phyloP scores from a whole-genome alignment of 2,113 vertebrate genomes.

The Ptilorrhoa leucosticta region DNA sequence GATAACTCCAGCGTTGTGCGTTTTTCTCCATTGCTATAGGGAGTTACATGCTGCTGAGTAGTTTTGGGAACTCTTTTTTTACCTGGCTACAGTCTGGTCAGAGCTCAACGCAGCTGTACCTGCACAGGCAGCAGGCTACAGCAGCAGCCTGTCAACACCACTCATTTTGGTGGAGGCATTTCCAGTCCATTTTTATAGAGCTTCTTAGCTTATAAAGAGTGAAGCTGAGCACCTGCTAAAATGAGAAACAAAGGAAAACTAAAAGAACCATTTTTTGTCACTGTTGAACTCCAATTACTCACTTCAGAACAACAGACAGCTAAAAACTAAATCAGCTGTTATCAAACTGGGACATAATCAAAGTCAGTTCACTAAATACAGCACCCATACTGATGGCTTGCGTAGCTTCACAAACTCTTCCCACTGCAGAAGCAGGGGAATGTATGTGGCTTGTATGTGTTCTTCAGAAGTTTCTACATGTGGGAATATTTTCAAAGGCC shows the following conservation, averaged over 20 bases:
- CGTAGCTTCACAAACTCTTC: not conserved
- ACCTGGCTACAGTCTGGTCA: not conserved
- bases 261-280: not conserved
- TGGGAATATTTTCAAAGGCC: not conserved
- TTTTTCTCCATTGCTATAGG: not conserved
- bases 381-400: not conserved
- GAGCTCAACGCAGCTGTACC: not conserved
- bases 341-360: not conserved
- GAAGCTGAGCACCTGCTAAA: not conserved
- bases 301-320: not conserved
- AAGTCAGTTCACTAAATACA: not conserved
- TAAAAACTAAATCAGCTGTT: not conserved
- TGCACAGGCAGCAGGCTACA: not conserved
- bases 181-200: not conserved
- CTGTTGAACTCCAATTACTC: not conserved
- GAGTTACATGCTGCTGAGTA: not conserved
- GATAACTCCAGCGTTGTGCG: not conserved
- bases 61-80: not conserved
- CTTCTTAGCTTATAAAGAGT: not conserved
- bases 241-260: not conserved
- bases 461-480: not conserved
- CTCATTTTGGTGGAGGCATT: not conserved
- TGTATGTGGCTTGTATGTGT: accelerated
- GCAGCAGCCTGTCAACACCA: not conserved
- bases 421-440: accelerated